These are phyloP conservation scores for Oligia strigilis DNA, from an alignment of 2,888 invertebrate species.

Conservation along the genomic window DNA sequence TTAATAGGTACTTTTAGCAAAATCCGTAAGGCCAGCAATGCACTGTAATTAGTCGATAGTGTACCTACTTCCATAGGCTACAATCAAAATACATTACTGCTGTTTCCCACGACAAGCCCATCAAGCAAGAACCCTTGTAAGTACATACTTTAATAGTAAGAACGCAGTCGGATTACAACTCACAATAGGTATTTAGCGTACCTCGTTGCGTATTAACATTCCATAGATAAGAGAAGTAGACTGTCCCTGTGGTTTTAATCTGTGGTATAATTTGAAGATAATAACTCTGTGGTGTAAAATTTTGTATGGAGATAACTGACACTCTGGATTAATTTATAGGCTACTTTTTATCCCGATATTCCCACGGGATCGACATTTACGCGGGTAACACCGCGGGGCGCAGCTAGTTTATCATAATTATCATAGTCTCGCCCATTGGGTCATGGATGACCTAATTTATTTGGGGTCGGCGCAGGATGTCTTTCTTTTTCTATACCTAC, in stretches of 20 bases:
- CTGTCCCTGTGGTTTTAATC: constrained; percentile 57
- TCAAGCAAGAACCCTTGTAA: constrained; percentile 2
- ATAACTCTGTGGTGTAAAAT: constrained; percentile 5
- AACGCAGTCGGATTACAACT: constrained; percentile 53
- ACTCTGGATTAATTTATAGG: no score
- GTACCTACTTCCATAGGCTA: constrained; percentile 2
- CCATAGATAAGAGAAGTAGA: constrained; percentile 71
- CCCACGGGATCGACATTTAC: no score
- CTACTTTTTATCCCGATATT: no score
- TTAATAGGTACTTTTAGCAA: background rate
- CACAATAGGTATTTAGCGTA: constrained; percentile 61
- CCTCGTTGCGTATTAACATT: constrained; percentile 69
- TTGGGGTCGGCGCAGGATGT: background rate
- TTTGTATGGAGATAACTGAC: no score
- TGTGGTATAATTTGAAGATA: constrained; percentile 25
- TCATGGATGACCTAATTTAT: background rate
- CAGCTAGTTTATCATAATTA: no score
- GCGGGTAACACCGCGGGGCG: no score
- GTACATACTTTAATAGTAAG: constrained; percentile 18
- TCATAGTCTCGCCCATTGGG: background rate
- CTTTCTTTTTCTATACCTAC: background rate
- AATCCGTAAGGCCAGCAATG: background rate
- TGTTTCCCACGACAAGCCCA: constrained; percentile 14
- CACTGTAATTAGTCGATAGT: background rate
- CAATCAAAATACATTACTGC: background rate